Conservation (phyloP, 2,113 vertebrate genomes). For the Perca fluviatilis region DNA sequence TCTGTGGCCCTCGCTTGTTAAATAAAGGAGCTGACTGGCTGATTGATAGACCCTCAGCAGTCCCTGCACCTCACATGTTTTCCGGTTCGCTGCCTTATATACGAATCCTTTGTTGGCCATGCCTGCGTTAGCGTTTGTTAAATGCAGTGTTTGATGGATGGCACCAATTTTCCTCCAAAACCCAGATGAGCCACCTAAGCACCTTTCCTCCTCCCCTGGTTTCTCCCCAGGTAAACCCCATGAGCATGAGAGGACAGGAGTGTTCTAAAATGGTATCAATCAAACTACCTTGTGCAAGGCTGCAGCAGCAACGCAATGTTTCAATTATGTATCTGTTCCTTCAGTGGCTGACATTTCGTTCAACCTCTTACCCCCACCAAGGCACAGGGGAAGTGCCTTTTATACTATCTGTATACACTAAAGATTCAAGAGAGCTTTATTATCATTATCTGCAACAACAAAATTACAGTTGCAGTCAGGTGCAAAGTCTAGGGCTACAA, state of each 20-base stretch:
- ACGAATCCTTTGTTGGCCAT: constrained; percentile 82
- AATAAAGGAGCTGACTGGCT: constrained; percentile 87
- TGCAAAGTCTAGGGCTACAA: not conserved
- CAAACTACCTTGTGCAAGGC: constrained; percentile 72
- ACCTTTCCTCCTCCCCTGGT: constrained; percentile 73
- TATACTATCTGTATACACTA: not conserved
- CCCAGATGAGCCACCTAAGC: constrained; percentile 83
- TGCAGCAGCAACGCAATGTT: constrained; percentile 71
- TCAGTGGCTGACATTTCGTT: constrained; percentile 57
- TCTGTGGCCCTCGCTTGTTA: constrained; percentile 83
- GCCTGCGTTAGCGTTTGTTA: constrained; percentile 82
- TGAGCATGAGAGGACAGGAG: constrained; percentile 75
- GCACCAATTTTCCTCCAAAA: constrained; percentile 86
- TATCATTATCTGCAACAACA: not conserved
- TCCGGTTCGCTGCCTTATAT: constrained; percentile 81
- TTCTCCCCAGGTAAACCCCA: constrained; percentile 81
- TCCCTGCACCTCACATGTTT: constrained; percentile 80
- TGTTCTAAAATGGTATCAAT: constrained; percentile 85
- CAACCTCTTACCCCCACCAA: constrained; percentile 44
- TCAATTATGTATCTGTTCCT: constrained; percentile 79
- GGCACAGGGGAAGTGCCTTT: constrained; percentile 27
- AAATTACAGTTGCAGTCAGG: not conserved
- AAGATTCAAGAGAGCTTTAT: not conserved
- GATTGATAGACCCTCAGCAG: constrained; percentile 87
- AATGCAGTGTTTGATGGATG: constrained; percentile 86